Evolutionary conservation across 1,140 invertebrate species (phyloP).

Genomic region (Pseudomyrmex sp.): DNA sequence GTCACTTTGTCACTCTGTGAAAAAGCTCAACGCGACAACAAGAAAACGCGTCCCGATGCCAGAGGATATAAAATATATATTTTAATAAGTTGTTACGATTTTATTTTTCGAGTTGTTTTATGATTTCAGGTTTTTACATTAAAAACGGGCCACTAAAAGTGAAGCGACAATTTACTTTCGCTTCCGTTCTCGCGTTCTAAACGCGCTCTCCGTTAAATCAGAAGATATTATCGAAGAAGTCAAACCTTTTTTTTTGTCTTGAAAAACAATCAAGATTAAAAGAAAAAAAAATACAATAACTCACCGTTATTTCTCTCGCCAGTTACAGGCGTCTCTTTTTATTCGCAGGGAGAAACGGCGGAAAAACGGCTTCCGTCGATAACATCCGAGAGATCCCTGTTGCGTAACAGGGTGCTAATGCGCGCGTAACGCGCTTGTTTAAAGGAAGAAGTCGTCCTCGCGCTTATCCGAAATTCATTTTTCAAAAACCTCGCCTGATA

Average conservation of each 20-base stretch:
- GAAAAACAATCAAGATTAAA: no score
- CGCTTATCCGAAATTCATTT: constrained; percentile 45
- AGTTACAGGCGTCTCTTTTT: not conserved
- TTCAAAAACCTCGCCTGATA: constrained; percentile 13
- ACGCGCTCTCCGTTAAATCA: not conserved
- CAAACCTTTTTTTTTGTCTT: not conserved
- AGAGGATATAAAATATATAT: not conserved
- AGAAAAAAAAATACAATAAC: constrained; percentile 4
- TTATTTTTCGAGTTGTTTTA: not conserved
- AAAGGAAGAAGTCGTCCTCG: constrained; percentile 10
- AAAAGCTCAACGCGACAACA: not conserved
- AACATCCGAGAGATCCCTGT: not conserved
- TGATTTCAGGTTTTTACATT: not conserved
- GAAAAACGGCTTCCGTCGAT: not conserved
- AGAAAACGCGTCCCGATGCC: not conserved
- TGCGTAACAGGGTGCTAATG: constrained; percentile 1
- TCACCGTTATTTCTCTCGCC: not conserved
- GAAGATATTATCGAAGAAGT: not conserved
- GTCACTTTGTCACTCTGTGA: not conserved
- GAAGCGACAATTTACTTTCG: not conserved
- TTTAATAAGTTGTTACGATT: not conserved
- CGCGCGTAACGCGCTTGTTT: constrained; percentile 19
- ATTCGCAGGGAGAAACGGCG: not conserved
- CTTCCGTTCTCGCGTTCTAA: not conserved
- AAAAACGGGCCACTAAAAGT: not conserved